Conservation (phyloP, 1,140 invertebrate species). For the Drosophila orena region DNA sequence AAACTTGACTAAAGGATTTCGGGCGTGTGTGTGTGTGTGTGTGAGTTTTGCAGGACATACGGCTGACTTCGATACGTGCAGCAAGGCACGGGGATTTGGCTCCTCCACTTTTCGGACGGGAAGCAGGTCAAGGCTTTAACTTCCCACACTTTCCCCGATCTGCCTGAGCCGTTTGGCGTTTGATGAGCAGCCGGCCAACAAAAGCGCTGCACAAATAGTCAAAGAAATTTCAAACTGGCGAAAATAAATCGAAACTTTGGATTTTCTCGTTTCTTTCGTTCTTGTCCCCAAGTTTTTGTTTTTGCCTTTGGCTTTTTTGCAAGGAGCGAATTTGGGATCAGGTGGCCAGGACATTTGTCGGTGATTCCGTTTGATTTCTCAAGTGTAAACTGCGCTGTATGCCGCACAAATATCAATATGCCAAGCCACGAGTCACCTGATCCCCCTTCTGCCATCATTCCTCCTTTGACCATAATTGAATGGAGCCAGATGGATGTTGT, state of each 20-base stretch:
- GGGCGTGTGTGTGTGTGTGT: conserved; percentile 9
- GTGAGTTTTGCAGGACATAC: conserved; percentile 34
- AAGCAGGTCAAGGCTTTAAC: conserved; percentile 75
- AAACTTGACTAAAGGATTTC: conserved; percentile 75
- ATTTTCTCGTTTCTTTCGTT: conserved; percentile 23
- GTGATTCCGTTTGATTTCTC: conserved; percentile 76
- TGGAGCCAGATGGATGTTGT: conserved; percentile 9
- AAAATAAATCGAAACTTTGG: conserved; percentile 72
- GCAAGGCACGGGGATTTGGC: conserved; percentile 34
- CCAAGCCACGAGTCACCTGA: conserved; percentile 33
- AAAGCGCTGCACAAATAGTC: conserved; percentile 63
- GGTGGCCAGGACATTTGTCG: conserved; percentile 72
- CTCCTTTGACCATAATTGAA: conserved; percentile 62
- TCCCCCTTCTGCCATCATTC: not conserved
- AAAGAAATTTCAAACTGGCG: conserved; percentile 64
- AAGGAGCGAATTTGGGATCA: conserved; percentile 4
- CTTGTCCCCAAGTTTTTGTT: not conserved
- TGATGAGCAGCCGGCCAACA: conserved; percentile 64
- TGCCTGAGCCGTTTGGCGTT: conserved; percentile 65
- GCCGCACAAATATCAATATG: conserved; percentile 75
- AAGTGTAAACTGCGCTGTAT: conserved; percentile 68
- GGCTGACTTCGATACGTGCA: conserved; percentile 70
- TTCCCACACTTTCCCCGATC: conserved; percentile 52
- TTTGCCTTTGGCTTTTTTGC: no score
- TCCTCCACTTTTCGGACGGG: conserved; percentile 13